These are phyloP conservation scores for Rhadinocentrus ornatus DNA, from an alignment of 2,797 vertebrate species.

Conservation along the genomic window DNA sequence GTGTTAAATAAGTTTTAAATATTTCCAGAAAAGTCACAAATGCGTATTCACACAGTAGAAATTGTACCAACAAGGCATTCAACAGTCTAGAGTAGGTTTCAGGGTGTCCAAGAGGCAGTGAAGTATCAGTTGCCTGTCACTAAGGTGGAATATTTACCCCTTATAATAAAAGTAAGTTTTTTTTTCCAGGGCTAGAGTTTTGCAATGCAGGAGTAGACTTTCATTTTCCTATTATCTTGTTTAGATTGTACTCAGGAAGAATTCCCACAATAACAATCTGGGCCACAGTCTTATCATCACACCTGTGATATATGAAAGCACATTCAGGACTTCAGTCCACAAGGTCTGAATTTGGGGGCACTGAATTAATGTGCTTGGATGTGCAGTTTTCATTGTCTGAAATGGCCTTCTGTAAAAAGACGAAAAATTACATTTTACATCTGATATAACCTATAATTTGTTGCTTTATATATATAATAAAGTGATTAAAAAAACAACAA, in stretches of 20 bases:
- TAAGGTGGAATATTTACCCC: background rate
- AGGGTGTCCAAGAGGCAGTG: too few relatives aligned
- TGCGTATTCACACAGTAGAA: background rate
- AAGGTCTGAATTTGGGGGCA: background rate
- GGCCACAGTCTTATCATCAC: background rate
- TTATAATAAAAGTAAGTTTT: background rate
- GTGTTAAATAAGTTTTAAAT: background rate
- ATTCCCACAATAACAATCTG: background rate
- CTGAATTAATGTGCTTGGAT: background rate
- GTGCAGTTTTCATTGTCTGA: background rate
- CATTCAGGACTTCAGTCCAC: too few relatives aligned
- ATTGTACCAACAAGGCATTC: too few relatives aligned
- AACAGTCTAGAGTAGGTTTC: too few relatives aligned
- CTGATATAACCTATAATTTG: too few relatives aligned
- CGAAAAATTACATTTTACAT: background rate
- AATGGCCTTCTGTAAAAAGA: background rate
- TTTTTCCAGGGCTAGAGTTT: background rate
- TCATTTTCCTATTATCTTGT: background rate
- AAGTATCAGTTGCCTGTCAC: too few relatives aligned
- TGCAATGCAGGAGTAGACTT: background rate
- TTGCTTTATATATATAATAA: background rate
- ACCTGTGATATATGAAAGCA: background rate
- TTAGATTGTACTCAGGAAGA: background rate
- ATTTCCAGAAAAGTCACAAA: background rate
- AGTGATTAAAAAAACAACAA: background rate